Base-by-base conservation (phyloP, 1,140 invertebrate species). In the Reticulitermes speratus region DNA sequence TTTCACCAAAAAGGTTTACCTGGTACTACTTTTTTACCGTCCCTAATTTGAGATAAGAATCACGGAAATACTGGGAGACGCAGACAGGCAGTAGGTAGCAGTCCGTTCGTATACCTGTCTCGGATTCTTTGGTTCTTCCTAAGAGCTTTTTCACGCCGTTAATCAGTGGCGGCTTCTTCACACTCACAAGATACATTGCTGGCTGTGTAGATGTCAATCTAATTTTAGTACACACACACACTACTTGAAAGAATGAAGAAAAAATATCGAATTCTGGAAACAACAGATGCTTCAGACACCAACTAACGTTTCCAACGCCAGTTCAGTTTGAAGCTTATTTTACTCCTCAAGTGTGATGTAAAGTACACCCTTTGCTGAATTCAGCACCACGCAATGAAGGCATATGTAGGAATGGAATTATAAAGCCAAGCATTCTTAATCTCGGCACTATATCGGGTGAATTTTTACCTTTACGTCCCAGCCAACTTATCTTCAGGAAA, bases 1-100 rank as follows among this genome's bases (percentile, higher is more conserved):
- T 84, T 65, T 65, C 84, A 65, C 84, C 59, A 84, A 84, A 84
- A 84, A 84, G 84, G 84, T 84, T 84, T 84, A 65, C 84, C 84
- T 84, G 84, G 84, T 84, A 84, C 25, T 84, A 38, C 84, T 65
- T 52, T 83, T 83, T 83, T 52, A 45, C 82, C 82, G 44, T 65
- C 84, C 59, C 84, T n/a, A 38, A 38, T 65, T 84, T 32, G 44
- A 65, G 30, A 65, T 55, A 55, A 84, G 30, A 25, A 84, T 84
- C 84, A 84, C 84, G 84, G 84, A 84, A 84, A 59, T 84, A 75
- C 65, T 25, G 25, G 25, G 65, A 75, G 65, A 75, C 65, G n/a
- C 65, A 75, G 65, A 25, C 25, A 75, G 65, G 25, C 65, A 75
- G 25, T 75, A 75, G 65, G 65, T 75, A 75, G 65, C 65, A 75